Base-by-base conservation (phyloP, 2,113 vertebrate genomes). In the Pagrus major region DNA sequence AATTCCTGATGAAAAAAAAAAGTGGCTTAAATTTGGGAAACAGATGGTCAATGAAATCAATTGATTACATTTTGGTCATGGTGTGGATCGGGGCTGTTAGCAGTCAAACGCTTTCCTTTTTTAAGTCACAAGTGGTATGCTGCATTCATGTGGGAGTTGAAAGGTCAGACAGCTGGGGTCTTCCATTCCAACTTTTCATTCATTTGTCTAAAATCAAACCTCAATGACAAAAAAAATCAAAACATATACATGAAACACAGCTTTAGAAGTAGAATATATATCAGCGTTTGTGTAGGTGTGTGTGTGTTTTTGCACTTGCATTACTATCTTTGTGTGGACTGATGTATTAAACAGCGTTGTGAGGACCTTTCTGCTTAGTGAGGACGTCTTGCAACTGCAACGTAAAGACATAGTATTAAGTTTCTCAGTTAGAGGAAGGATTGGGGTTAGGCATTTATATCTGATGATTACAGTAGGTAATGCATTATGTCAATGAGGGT, bases 261-360 rank as follows among this genome's bases (percentile, higher is more conserved):
- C 39, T n/a, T 35, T 8, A 6, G 27, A n/a, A n/a, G n/a, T n/a
- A n/a, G n/a, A n/a, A n/a, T n/a, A n/a, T n/a, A n/a, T n/a, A n/a
- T 46, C 66, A 76, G 15, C 1, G 6, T 63, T 5, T 3, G 10
- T 37, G 20, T 54, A 25, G n/a, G n/a, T 67, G 70, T 65, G 59
- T 61, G 55, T 60, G 56, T 66, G 42, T 35, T 59, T 47, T 33
- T 37, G 39, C n/a, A n/a, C n/a, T n/a, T n/a, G n/a, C n/a, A n/a
- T n/a, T n/a, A n/a, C n/a, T n/a, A n/a, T n/a, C n/a, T n/a, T n/a
- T n/a, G n/a, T n/a, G n/a, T n/a, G n/a, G n/a, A n/a, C n/a, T n/a
- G n/a, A n/a, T n/a, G n/a, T n/a, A n/a, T n/a, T n/a, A n/a, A n/a
- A n/a, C n/a, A n/a, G n/a, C n/a, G n/a, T n/a, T n/a, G n/a, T n/a